Evolutionary conservation across 2,888 invertebrate species (phyloP).

Genomic region (Ectemnius continuus): DNA sequence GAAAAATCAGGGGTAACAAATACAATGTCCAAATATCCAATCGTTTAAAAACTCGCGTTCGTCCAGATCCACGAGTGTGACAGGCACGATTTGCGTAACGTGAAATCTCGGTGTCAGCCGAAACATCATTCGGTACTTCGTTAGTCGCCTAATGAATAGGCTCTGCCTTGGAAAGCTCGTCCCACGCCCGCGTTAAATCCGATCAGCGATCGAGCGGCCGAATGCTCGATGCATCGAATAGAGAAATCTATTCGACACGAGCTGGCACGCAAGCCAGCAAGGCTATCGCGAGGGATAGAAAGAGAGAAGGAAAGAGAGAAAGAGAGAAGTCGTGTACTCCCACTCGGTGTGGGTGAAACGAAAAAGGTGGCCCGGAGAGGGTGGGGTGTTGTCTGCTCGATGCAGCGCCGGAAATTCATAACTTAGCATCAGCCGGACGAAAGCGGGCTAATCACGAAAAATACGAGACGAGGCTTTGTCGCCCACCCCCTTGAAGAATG

Average conservation of each 20-base stretch:
- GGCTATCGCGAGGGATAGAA: no score
- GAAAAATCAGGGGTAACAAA: no score
- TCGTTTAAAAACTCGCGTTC: no score
- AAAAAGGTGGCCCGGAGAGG: conserved; percentile 16
- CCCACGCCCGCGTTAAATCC: conserved; percentile 35
- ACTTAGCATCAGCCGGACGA: conserved; percentile 71
- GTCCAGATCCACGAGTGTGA: no score
- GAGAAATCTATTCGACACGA: conserved; percentile 45
- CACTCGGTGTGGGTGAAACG: conserved; percentile 27
- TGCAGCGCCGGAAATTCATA: conserved; percentile 70
- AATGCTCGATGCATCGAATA: conserved; percentile 27
- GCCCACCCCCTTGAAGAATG: conserved; percentile 36
- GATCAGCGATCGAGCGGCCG: conserved; percentile 30
- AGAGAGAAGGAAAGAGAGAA: background rate
- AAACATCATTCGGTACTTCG: background rate
- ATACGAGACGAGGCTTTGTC: conserved; percentile 67
- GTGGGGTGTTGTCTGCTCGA: conserved; percentile 16
- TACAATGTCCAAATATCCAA: no score
- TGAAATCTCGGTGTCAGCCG: no score
- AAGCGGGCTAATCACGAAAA: conserved; percentile 72
- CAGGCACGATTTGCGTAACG: no score
- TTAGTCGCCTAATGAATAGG: conserved; percentile 21
- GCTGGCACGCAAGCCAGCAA: no score
- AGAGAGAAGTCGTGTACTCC: conserved; percentile 44
- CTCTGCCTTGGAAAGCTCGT: conserved; percentile 1